Percentiles rank a stretch among this genome's conserved stretches.
Conservation (phyloP, 2,797 vertebrate genomes). For the Phrynocephalus vlangalii region DNA sequence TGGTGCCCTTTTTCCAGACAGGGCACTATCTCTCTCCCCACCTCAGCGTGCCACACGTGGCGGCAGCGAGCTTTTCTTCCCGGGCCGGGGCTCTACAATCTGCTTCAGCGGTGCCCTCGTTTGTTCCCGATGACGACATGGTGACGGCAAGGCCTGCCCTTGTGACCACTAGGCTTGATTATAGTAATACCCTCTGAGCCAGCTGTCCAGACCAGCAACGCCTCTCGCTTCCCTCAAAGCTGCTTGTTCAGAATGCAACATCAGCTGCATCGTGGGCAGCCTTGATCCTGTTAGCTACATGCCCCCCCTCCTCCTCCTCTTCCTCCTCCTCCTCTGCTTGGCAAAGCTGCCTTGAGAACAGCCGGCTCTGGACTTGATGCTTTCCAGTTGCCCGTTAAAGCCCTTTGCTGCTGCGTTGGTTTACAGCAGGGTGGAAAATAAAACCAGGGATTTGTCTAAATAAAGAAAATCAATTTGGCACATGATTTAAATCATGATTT, state of each 20-base stretch:
- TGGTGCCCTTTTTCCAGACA: slow-evolving; percentile 18
- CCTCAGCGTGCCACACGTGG: not conserved
- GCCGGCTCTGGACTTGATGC: not conserved
- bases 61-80: not conserved
- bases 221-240: not conserved
- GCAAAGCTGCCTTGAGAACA: not conserved
- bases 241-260: not conserved
- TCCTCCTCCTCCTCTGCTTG: not conserved
- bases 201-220: not conserved
- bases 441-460: too few relatives aligned
- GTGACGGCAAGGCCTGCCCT: slow-evolving; percentile 5
- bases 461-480: too few relatives aligned
- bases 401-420: too few relatives aligned
- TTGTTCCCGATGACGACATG: slow-evolving; percentile 17
- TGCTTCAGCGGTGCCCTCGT: slow-evolving; percentile 8
- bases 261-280: not conserved
- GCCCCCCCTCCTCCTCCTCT: not conserved
- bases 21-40: not conserved
- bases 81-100: not conserved
- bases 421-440: not conserved
- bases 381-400: not conserved
- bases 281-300: not conserved
- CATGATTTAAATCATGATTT: too few relatives aligned
- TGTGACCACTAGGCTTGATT: slow-evolving; percentile 18
- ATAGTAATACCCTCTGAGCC: slow-evolving; percentile 16